Conservation (phyloP, 2,888 invertebrate species). For the Tetragnatha montana region DNA sequence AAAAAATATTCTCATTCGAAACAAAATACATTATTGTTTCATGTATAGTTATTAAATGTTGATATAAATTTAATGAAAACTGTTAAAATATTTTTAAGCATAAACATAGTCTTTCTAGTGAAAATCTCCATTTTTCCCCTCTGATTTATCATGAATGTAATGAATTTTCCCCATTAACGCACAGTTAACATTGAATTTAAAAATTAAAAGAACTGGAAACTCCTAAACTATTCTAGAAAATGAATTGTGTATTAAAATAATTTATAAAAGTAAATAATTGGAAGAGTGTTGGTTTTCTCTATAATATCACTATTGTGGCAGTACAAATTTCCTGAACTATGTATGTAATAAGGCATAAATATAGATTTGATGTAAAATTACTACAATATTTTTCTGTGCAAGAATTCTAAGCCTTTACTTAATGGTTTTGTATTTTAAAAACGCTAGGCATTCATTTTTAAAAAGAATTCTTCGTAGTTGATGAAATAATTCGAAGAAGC, state of each 20-base stretch:
- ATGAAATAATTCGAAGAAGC: background rate
- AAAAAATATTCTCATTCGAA: too few relatives aligned
- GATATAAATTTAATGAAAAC: too few relatives aligned
- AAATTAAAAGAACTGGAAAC: conserved; percentile 18
- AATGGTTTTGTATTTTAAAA: conserved; percentile 2
- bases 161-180: too few relatives aligned
- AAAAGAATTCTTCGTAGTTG: background rate
- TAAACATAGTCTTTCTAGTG: too few relatives aligned
- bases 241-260: background rate
- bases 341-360: conserved; percentile 55
- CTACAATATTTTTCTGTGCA: background rate
- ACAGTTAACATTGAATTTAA: too few relatives aligned
- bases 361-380: conserved; percentile 11
- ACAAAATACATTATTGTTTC: too few relatives aligned
- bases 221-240: background rate
- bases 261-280: conserved; percentile 8
- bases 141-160: too few relatives aligned
- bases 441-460: background rate
- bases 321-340: conserved; percentile 41
- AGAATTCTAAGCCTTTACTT: background rate
- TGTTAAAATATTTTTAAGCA: too few relatives aligned
- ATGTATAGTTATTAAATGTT: too few relatives aligned
- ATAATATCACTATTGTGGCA: conserved; percentile 46
- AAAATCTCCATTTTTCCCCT: too few relatives aligned
- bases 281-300: conserved; percentile 22